These are phyloP conservation scores for Eulemur coronatus DNA, from an alignment of 2,797 vertebrate genomes.

Conservation along the genomic window DNA sequence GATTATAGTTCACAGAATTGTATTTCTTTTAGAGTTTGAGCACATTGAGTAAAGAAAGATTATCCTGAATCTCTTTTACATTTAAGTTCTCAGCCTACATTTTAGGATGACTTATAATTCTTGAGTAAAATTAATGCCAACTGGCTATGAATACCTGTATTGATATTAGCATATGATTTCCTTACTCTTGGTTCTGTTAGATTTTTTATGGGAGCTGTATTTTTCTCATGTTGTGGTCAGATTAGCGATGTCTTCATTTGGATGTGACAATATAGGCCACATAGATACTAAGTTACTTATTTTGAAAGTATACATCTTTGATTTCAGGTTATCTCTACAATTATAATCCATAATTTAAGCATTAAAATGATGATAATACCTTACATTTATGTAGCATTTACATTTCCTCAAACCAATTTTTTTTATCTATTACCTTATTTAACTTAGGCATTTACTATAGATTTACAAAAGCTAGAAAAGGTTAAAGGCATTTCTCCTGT, in stretches of 20 bases:
- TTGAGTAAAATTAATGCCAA: slow-evolving; percentile 5
- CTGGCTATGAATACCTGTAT: not conserved
- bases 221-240: not conserved
- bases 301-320: not conserved
- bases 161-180: not conserved
- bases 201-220: not conserved
- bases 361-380: not conserved
- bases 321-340: not conserved
- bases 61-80: not conserved
- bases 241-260: not conserved
- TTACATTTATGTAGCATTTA: not conserved
- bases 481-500: not conserved
- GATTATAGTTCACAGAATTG: not conserved
- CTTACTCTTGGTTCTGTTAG: not conserved
- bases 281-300: not conserved
- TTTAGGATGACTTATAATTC: not conserved
- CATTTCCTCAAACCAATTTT: not conserved
- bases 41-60: slow-evolving; percentile 6
- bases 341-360: not conserved
- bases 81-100: not conserved
- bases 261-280: not conserved
- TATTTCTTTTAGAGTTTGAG: slow-evolving; percentile 23
- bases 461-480: not conserved
- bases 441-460: not conserved
- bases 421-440: not conserved